Evolutionary conservation across 2,797 vertebrate species (phyloP).

Genomic region (Myotis myotis): DNA sequence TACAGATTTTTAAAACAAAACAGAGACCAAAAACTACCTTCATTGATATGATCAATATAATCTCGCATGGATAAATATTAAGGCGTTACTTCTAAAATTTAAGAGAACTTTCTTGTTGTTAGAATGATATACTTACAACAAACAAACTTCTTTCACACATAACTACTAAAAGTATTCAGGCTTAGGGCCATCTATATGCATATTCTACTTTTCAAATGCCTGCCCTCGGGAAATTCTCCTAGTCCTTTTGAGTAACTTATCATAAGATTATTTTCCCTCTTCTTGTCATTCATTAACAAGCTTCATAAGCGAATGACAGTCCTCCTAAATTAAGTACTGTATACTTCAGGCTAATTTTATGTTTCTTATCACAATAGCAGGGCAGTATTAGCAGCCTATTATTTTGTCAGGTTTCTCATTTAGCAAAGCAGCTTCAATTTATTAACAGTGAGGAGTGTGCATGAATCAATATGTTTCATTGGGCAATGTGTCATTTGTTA

Average conservation of each 20-base stretch:
- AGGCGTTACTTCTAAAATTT: neutral
- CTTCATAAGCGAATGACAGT: constrained; percentile 76
- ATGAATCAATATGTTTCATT: constrained; percentile 98
- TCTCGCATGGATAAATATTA: neutral
- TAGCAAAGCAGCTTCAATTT: constrained; percentile 94
- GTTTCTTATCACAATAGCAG: constrained; percentile 85
- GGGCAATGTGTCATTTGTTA: constrained; percentile 99
- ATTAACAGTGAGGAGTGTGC: constrained; percentile 94
- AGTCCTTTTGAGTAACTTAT: constrained; percentile 51
- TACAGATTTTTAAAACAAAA: neutral
- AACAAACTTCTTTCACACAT: neutral
- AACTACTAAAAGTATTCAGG: neutral
- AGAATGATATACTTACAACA: neutral
- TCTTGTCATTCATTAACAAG: constrained; percentile 68
- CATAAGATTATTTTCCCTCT: constrained; percentile 55
- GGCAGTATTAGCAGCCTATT: constrained; percentile 86
- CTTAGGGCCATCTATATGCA: neutral
- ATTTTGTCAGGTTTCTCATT: constrained; percentile 92
- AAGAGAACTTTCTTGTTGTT: neutral
- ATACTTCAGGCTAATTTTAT: constrained; percentile 85
- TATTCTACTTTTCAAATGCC: constrained; percentile 39
- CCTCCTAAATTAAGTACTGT: constrained; percentile 82
- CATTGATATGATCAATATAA: neutral
- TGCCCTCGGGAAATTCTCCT: constrained; percentile 58
- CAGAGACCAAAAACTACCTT: neutral